Base-by-base conservation (phyloP, 1,140 invertebrate species). In the Heliconius eleuchia region DNA sequence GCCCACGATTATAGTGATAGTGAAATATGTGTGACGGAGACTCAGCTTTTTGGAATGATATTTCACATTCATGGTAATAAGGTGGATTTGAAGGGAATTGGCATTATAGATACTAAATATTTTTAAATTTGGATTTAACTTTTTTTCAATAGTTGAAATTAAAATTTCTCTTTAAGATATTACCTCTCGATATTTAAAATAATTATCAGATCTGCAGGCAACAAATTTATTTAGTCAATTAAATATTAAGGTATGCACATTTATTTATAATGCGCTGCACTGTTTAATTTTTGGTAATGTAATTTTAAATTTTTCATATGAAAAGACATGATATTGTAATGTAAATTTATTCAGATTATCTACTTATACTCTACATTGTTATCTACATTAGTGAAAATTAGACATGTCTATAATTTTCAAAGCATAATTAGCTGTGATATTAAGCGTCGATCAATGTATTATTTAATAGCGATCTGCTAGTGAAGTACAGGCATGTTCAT, bases 161-260 rank as follows among this genome's bases (percentile, higher is more conserved):
- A 93, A 94, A 92, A 91, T 91, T 94, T 93, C 91, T 93, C 92
- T 93, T 66, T 93, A 93, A 93, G 92, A 94, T 92, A 94, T 93
- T 94, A 94, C 91, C 91, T 93, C 91, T 94, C 91, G 92, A 94
- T 93, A 94, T 94, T 94, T 94, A 93, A 94, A 93, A 90, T 94
- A 92, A 78, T 81, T 93, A 89, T 92, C 93, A 93, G 92, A 94
- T 95, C 93, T 94, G 94, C 93, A 92, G 93, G 94, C 94, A 92
- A 95, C 94, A 94, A 94, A 95, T 95, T 95, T 95, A 93, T 95
- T 95, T 95, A 95, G 94, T 95, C 94, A 95, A 95, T 95, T 95
- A 95, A 95, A 94, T 95, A 87, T 93, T 95, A 95, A 95, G 94
- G 88, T 94, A 94, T 95, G 94, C 94, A 95, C 94, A 92, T 95